Conservation (phyloP, 53 echinoderm and acorn worm species). For the Apostichopus leukothele region DNA sequence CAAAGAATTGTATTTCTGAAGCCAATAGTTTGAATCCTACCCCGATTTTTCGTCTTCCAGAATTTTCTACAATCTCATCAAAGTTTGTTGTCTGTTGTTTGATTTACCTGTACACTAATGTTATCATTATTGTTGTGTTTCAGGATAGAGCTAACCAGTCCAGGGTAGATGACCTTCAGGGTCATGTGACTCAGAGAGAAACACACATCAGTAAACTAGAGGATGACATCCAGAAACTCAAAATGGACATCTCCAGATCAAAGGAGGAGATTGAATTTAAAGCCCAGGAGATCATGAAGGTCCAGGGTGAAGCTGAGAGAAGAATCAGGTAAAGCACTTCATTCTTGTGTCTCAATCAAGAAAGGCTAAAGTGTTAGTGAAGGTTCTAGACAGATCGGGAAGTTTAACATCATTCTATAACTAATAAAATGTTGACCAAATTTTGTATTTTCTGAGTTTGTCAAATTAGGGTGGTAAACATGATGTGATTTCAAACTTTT, state of each 20-base stretch:
- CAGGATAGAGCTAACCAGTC: conserved; percentile 75
- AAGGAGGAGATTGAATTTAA: conserved; percentile 80
- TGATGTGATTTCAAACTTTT: too few species aligned
- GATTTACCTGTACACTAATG: too few species aligned
- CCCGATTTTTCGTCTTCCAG: too few species aligned
- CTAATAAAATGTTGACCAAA: background rate
- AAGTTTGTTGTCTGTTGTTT: too few species aligned
- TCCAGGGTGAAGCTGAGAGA: conserved; percentile 77
- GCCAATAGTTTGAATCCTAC: too few species aligned
- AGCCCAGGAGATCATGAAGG: conserved; percentile 82
- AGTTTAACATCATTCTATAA: background rate
- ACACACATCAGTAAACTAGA: conserved; percentile 76
- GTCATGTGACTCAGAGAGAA: conserved; percentile 75
- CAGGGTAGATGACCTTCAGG: conserved; percentile 68
- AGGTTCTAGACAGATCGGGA: background rate
- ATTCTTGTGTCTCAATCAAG: background rate
- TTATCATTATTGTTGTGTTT: too few species aligned
- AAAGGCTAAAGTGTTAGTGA: background rate
- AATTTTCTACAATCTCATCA: too few species aligned
- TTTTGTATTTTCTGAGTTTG: too few species aligned
- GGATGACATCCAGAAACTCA: conserved; percentile 57
- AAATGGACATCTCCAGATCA: conserved; percentile 58
- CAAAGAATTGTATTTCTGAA: too few species aligned
- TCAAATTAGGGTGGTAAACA: too few species aligned
- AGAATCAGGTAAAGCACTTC: conserved; percentile 68